Evolutionary conservation across 2,888 invertebrate genomes (phyloP).

Genomic region (Fragum sueziense): DNA sequence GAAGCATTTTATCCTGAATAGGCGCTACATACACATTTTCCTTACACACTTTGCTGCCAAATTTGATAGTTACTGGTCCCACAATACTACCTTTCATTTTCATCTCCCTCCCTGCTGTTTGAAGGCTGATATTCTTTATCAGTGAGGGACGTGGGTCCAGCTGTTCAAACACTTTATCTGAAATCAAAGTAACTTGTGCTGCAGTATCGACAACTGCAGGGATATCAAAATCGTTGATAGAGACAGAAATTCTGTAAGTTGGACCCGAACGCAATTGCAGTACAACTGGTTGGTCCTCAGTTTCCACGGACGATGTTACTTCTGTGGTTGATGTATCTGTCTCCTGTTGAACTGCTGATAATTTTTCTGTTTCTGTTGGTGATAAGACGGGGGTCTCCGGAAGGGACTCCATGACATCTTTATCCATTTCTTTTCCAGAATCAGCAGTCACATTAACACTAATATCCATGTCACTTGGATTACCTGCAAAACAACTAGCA

Average conservation of each 20-base stretch:
- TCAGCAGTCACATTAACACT: neutral
- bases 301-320: neutral
- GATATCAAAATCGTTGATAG: neutral
- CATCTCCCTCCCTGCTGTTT: constrained; percentile 30
- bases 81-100: constrained; percentile 21
- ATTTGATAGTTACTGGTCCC: constrained; percentile 15
- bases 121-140: constrained; percentile 10
- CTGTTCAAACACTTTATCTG: constrained; percentile 14
- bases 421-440: neutral
- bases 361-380: neutral
- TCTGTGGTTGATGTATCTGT: neutral
- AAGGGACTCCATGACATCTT: neutral
- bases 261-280: neutral
- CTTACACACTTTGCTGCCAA: neutral
- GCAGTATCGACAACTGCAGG: constrained; percentile 17
- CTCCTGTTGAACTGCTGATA: neutral
- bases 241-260: neutral
- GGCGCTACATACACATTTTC: constrained; percentile 23
- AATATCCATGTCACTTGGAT: too few species aligned
- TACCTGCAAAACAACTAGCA: too few species aligned
- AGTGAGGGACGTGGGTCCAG: constrained; percentile 13
- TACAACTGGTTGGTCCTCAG: neutral
- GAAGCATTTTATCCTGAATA: constrained; percentile 9
- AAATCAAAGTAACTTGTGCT: constrained; percentile 20
- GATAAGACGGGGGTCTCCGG: constrained; percentile 1